Percentiles rank a stretch among this genome's conserved stretches.
Evolutionary conservation across 2,888 invertebrate species (phyloP).

Genomic region (Liopterus haemorrhoidalis): DNA sequence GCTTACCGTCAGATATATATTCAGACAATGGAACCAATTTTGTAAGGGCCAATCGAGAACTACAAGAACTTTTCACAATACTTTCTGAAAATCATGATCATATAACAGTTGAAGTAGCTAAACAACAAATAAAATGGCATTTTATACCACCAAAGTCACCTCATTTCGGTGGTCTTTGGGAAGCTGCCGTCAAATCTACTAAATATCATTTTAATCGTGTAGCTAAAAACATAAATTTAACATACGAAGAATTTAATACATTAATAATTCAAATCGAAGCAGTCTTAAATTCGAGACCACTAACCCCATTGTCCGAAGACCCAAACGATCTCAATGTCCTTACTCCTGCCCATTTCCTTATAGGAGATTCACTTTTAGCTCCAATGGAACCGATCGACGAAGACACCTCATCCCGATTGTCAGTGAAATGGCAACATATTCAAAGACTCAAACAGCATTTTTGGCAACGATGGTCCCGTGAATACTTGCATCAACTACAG

Average conservation of each 20-base stretch:
- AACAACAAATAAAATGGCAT: slow-evolving; percentile 1
- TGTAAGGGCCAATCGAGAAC: neutral
- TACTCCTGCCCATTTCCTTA: slow-evolving; percentile 15
- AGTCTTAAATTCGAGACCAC: neutral
- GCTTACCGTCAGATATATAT: neutral
- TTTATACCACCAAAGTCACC: slow-evolving; percentile 5
- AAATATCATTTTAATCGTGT: neutral
- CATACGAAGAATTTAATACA: neutral
- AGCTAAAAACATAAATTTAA: too few relatives aligned
- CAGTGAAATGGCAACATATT: too few relatives aligned
- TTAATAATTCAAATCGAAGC: neutral
- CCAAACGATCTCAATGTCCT: slow-evolving; percentile 3
- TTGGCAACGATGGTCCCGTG: neutral
- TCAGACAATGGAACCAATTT: slow-evolving; percentile 3
- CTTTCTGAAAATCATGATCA: neutral
- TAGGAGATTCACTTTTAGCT: neutral
- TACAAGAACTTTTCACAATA: neutral
- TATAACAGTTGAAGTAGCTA: neutral
- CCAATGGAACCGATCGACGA: neutral
- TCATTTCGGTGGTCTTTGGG: slow-evolving; percentile 3
- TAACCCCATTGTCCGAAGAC: neutral
- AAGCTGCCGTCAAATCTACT: slow-evolving; percentile 3
- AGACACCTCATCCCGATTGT: neutral
- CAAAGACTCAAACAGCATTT: slow-evolving; percentile 2
- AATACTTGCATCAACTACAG: slow-evolving; percentile 2